Evolutionary conservation across 2,888 invertebrate species (phyloP).

Genomic region (Brachycybe producta): DNA sequence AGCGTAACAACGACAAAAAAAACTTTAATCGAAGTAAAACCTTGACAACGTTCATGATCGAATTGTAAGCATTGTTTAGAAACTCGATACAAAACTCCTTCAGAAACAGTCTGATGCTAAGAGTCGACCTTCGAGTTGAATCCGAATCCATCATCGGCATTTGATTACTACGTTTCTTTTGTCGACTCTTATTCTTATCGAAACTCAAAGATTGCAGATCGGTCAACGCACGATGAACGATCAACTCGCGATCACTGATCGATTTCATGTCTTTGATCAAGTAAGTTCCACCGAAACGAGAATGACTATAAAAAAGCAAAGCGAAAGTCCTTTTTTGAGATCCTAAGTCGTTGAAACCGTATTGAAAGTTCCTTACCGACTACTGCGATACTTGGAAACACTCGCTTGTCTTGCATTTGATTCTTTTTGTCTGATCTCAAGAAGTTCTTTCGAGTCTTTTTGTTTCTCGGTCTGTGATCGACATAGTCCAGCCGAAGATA

Average conservation of each 20-base stretch:
- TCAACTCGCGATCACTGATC: slow-evolving; percentile 69
- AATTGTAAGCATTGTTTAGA: slow-evolving; percentile 81
- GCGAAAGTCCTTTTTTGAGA: slow-evolving; percentile 4
- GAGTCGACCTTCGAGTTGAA: slow-evolving; percentile 65
- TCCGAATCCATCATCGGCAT: slow-evolving; percentile 51
- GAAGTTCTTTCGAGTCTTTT: slow-evolving; percentile 66
- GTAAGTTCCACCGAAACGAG: slow-evolving; percentile 87
- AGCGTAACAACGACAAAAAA: background rate
- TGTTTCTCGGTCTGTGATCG: slow-evolving; percentile 54
- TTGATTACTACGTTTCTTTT: slow-evolving; percentile 63
- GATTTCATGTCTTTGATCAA: slow-evolving; percentile 86
- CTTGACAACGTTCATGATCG: slow-evolving; percentile 75
- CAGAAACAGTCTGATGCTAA: slow-evolving; percentile 73
- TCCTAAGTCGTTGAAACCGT: background rate
- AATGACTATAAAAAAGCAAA: slow-evolving; percentile 63
- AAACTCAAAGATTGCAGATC: slow-evolving; percentile 66
- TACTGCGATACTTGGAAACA: slow-evolving; percentile 26
- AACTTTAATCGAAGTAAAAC: slow-evolving; percentile 41
- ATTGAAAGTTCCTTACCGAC: no score
- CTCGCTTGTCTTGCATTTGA: slow-evolving; percentile 27
- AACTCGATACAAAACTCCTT: slow-evolving; percentile 92
- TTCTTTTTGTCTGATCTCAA: slow-evolving; percentile 59
- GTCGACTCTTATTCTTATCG: slow-evolving; percentile 53
- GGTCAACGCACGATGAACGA: slow-evolving; percentile 73
- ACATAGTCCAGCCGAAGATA: slow-evolving; percentile 32